phyloP scores from a whole-genome alignment of 1,140 invertebrate genomes.

The Fopius arisanus region DNA sequence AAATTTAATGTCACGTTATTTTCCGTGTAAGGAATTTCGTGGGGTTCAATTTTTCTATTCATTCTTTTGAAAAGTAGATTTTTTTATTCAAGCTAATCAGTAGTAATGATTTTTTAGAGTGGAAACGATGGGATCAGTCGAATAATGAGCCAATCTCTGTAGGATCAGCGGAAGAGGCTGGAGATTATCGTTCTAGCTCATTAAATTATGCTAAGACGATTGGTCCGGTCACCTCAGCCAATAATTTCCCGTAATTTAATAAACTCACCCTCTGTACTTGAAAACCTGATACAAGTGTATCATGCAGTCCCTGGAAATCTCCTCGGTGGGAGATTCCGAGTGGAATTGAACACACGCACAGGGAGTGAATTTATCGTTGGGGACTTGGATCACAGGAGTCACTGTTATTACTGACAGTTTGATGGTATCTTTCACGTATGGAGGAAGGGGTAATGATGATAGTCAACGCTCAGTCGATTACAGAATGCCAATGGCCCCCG shows the following conservation, averaged over 20 bases:
- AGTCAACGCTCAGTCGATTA: conserved; percentile 33
- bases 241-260: conserved; percentile 34
- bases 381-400: not conserved
- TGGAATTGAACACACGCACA: not conserved
- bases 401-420: conserved; percentile 38
- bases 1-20: too few species aligned
- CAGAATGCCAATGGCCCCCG: conserved; percentile 28
- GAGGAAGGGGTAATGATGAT: conserved; percentile 32
- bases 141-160: conserved; percentile 25
- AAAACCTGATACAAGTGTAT: not conserved
- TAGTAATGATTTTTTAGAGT: too few species aligned
- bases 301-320: not conserved
- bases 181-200: conserved; percentile 22
- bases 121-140: conserved; percentile 9
- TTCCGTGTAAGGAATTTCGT: too few species aligned
- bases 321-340: not conserved
- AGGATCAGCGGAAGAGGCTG: conserved; percentile 2
- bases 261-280: conserved; percentile 17
- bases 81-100: too few species aligned
- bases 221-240: conserved; percentile 6
- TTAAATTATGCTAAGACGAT: conserved; percentile 29
- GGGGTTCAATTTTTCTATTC: too few species aligned
- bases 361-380: conserved; percentile 7
- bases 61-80: too few species aligned
- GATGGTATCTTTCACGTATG: conserved; percentile 31